A percentile compares a stretch with the other conserved stretches of the same genome.
These are phyloP conservation scores for Drosophila ananassae DNA, from an alignment of 1,140 invertebrate genomes.

Conservation along the genomic window DNA sequence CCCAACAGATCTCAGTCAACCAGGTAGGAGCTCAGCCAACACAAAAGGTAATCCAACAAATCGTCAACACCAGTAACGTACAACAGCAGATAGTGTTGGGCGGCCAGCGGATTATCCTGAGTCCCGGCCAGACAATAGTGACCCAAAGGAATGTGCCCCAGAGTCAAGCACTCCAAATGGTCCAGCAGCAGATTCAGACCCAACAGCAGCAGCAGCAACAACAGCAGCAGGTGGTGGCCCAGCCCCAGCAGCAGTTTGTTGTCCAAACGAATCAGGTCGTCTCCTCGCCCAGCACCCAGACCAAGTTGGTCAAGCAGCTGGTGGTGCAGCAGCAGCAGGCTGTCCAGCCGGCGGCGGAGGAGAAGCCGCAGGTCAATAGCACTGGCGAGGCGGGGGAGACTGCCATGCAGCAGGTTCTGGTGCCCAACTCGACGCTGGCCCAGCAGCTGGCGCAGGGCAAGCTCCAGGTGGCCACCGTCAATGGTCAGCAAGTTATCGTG, in stretches of 20 bases:
- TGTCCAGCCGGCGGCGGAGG: conserved; percentile 43
- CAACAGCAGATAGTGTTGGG: conserved; percentile 83
- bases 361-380: conserved; percentile 53
- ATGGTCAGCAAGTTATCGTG: conserved; percentile 92
- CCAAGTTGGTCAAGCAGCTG: conserved; percentile 61
- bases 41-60: conserved; percentile 82
- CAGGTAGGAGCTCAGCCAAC: conserved; percentile 59
- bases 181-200: conserved; percentile 83
- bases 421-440: conserved; percentile 89
- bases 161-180: conserved; percentile 73
- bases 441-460: conserved; percentile 91
- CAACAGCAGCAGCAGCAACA: conserved; percentile 58
- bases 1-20: conserved; percentile 66
- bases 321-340: conserved; percentile 69
- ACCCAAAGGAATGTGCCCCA: conserved; percentile 75
- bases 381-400: conserved; percentile 44
- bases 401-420: conserved; percentile 87
- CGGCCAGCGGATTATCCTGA: conserved; percentile 78
- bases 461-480: conserved; percentile 91
- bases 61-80: conserved; percentile 82
- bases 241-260: conserved; percentile 72
- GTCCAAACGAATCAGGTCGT: conserved; percentile 67
- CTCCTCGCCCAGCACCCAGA: conserved; percentile 56
- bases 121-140: conserved; percentile 81
- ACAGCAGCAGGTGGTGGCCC: conserved; percentile 47